Base-by-base conservation (phyloP, 2,113 vertebrate genomes). In the Agelaius tricolor region DNA sequence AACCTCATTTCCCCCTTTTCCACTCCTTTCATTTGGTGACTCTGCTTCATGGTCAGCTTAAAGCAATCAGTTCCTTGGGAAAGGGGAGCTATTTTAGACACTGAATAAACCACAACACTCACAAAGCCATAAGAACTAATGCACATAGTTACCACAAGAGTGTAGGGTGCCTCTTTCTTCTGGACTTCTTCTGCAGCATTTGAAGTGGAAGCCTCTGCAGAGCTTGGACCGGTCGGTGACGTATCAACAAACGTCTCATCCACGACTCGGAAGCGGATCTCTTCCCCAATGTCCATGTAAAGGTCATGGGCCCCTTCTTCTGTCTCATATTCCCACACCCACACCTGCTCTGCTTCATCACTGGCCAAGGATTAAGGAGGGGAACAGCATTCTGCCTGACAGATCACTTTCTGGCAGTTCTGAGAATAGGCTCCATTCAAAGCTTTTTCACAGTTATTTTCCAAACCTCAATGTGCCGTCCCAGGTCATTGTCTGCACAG, bases 271-370 rank as follows among this genome's bases (percentile, higher is more conserved):
- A 99, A 99, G 58, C 99, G 98, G 91, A 99, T 98, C 92, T 99
- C 99, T 96, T 99, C 99, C 2, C 99, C 99, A 0, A 98, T 98
- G 97, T 99, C 99, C 99, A 99, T 99, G 97, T 99, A 99, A 82
- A 99, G 98, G 97, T 99, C 99, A 1, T 99, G 99, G 6, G 99
- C 99, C 1, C 99, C 99, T 89, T 99, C 99, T 24, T 99, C 99
- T 0, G 99, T 99, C 98, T 99, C 99, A 0, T 99, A 99, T 81
- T 99, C 99, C 99, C 99, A 99, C 31, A 99, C 98, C 99, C 99
- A 99, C 61, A 99, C 99, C 92, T 99, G 99, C 96, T 99, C 99
- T 0, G 99, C 97, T 86, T 99, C 99, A 7, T 99, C 99, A 0
- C 99, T 99, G 97, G 2, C 23, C 68, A 88, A 37, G 12, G n/a